Base-by-base conservation (phyloP, 2,113 vertebrate genomes). In the Chaetodon auriga region DNA sequence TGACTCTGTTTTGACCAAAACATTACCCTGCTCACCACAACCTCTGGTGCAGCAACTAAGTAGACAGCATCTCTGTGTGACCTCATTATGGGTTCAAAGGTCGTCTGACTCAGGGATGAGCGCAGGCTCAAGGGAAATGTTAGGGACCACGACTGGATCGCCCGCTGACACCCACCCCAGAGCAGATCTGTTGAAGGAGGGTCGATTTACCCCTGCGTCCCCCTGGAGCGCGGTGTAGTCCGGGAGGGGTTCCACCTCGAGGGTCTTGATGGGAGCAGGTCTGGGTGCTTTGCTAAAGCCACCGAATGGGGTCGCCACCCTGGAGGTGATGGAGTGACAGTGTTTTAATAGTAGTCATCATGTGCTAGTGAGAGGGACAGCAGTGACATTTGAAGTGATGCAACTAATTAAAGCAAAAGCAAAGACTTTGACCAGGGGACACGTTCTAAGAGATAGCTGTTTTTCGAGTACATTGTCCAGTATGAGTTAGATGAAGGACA, bases 301-400 rank as follows among this genome's bases (percentile, higher is more conserved):
- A 45, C 98, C 97, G 62, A 99, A 99, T 18, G 98, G 98, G 70
- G 95, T 97, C 12, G 98, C 97, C 82, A 99, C 97, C 94, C 98
- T 99, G 95, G 71, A 92, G 75, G 79, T 81, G 80, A 78, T 57
- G 77, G 90, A 78, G 75, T 35, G 68, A 75, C 48, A 72, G 64
- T 7, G 82, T 80, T 77, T 41, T 79, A 88, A 85, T 77, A 54
- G 75, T 38, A 51, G 51, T 51, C 15, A 25, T 70, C 48, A 68
- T 81, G 76, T 80, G 79, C 68, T 71, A 86, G 87, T 64, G 77
- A 90, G 36, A 64, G 36, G 58, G 70, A 78, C 51, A 46, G 65
- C 75, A 35, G 57, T 75, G 90, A 84, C 82, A 85, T 80, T 82
- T 87, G 68, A 84, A 89, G 71, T 79, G 79, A 81, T 79, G 68